phyloP scores from a whole-genome alignment of 2,888 invertebrate genomes.

The Drosophila quasianomalipes region DNA sequence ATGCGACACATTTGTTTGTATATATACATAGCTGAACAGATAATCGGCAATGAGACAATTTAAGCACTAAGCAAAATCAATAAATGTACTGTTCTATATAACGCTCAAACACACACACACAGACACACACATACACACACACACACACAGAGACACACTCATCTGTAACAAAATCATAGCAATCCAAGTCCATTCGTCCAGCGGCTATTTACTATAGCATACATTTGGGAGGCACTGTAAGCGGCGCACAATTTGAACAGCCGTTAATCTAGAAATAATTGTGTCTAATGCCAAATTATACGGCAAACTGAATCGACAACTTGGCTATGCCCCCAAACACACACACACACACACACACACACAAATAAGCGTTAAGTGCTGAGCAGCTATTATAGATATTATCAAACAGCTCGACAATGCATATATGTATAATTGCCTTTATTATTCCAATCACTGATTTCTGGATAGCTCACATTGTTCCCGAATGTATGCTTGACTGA shows the following conservation, averaged over 20 bases:
- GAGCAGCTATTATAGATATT: conserved; percentile 19
- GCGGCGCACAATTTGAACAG: conserved; percentile 3
- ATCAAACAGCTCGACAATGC: conserved; percentile 25
- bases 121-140: conserved; percentile 6
- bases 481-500: not conserved
- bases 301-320: conserved; percentile 26
- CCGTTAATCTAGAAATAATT: conserved; percentile 48
- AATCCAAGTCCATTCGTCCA: not conserved
- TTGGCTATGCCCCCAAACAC: not conserved
- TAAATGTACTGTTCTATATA: conserved; percentile 32
- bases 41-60: conserved; percentile 71
- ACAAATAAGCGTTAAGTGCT: not conserved
- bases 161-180: conserved; percentile 21
- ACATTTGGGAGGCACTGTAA: conserved; percentile 29
- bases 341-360: conserved; percentile 1
- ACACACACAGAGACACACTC: conserved; percentile 5
- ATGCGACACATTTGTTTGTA: not conserved
- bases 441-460: conserved; percentile 5
- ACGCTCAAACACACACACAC: conserved; percentile 9
- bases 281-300: conserved; percentile 27
- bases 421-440: conserved; percentile 1
- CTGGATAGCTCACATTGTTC: not conserved
- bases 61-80: conserved; percentile 56
- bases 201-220: conserved; percentile 43
- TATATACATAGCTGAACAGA: conserved; percentile 22